Percentiles rank a stretch among this genome's conserved stretches.
Evolutionary conservation across 1,140 invertebrate genomes (phyloP).

Genomic region (Onthophagus taurus): DNA sequence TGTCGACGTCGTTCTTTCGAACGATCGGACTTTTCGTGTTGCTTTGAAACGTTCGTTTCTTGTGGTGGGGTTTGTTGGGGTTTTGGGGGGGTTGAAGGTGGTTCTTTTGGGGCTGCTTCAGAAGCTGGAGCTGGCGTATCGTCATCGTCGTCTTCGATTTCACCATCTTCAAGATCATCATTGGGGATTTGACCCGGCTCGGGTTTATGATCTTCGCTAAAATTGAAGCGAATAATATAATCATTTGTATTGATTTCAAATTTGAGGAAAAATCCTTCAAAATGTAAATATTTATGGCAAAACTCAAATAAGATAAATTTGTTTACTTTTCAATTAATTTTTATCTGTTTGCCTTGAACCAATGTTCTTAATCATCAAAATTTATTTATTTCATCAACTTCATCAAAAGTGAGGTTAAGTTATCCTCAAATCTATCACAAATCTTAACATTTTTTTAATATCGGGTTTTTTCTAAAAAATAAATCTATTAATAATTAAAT

Average conservation of each 20-base stretch:
- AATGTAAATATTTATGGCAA: background rate
- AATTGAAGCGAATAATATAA: no score
- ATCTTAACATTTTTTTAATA: no score
- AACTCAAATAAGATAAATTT: background rate
- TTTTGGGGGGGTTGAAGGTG: conserved; percentile 12
- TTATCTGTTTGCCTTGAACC: background rate
- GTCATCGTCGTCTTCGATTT: conserved; percentile 51
- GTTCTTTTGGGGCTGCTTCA: conserved; percentile 21
- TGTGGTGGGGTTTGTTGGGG: background rate
- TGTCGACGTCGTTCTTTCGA: conserved; percentile 19
- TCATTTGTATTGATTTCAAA: no score
- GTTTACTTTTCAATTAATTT: background rate
- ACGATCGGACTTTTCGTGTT: conserved; percentile 27
- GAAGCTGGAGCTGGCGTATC: conserved; percentile 30
- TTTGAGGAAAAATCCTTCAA: background rate
- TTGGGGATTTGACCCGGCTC: conserved; percentile 17
- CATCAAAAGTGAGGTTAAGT: no score
- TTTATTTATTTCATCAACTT: no score
- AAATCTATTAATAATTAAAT: no score
- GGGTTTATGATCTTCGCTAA: background rate
- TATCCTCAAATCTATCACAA: no score
- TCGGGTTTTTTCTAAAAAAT: no score
- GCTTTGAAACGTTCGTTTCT: conserved; percentile 9
- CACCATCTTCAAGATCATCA: conserved; percentile 50
- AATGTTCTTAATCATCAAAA: background rate